Evolutionary conservation across 2,113 vertebrate species (phyloP), one percentile per base, ranked within the genome.

Genomic region (Anas platyrhynchos): DNA sequence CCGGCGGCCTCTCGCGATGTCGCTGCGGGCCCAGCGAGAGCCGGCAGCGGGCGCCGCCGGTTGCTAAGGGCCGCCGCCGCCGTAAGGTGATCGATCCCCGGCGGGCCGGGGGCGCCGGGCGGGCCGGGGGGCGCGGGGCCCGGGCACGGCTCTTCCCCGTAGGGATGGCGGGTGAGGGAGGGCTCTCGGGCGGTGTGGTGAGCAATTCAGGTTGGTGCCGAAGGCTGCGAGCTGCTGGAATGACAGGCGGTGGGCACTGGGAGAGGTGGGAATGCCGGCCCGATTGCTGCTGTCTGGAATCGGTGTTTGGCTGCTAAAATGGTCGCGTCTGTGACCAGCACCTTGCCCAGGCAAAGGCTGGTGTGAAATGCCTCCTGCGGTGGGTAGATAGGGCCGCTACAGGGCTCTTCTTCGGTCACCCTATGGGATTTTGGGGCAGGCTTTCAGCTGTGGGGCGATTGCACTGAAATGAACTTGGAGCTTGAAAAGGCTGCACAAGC

Each of bases 1-100:
- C 56, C 43, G 32, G 41, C 23, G 38, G 36, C n/a, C 62, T 93
- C 94, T 86, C 93, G 94, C 89, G 96, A 93, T 78, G 87, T 85
- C 83, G 86, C 71, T 80, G 34, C 8, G 50, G 41, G 32, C 59
- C 29, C 59, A 13, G 55, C 82, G 95, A 91, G 96, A 88, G 32
- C 18, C 50, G 17, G 72, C 44, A 11, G 83, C 43, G 32, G 74
- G 65, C 29, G 65, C 55, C 26, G 41, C 34, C 7, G 55, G 94
- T 90, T 90, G 89, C 89, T 89, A 94, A 20, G 86, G 76, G 81
- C 85, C 56, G 68, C 17, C 8, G 23, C 34, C 23, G 41, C 16
- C 31, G 20, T 31, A 44, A 93, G 88, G 88, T 91, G 78, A 86
- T 52, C 74, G 78, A 83, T 52, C 68, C 34, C 41, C 25, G 16